Evolutionary conservation across 2,888 invertebrate genomes (phyloP).

Genomic region (Nemurella pictetii): DNA sequence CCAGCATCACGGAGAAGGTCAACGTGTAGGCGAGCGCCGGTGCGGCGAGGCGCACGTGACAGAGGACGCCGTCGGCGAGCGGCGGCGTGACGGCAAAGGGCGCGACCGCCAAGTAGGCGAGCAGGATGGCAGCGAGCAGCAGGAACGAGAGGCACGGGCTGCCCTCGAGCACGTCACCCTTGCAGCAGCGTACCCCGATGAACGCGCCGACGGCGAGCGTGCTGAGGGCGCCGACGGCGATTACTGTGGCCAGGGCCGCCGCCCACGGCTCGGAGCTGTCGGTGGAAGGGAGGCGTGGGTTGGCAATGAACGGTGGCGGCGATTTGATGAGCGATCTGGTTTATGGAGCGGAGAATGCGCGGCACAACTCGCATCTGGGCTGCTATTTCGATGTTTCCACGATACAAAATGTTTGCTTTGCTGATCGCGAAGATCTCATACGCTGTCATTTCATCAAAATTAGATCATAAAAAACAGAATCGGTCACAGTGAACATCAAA

Average conservation of each 20-base stretch:
- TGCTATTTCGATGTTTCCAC: too few species aligned
- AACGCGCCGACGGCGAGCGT: constrained; percentile 67
- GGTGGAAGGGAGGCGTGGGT: too few species aligned
- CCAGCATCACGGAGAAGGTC: constrained; percentile 65
- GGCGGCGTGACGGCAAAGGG: constrained; percentile 51
- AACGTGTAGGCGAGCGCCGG: constrained; percentile 64
- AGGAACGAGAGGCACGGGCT: constrained; percentile 60
- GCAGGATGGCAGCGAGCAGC: constrained; percentile 53
- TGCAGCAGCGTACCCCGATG: constrained; percentile 64
- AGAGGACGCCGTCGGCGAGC: constrained; percentile 49
- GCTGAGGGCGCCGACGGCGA: constrained; percentile 66
- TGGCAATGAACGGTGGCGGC: too few species aligned
- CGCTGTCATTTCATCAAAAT: too few species aligned
- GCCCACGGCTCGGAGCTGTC: constrained; percentile 56
- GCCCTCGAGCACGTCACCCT: constrained; percentile 67
- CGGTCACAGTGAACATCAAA: too few species aligned
- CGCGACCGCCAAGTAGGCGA: constrained; percentile 52
- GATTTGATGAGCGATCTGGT: too few species aligned
- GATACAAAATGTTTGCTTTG: too few species aligned
- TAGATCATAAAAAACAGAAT: too few species aligned
- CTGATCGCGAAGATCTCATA: too few species aligned
- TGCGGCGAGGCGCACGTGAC: constrained; percentile 61
- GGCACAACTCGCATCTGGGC: too few species aligned
- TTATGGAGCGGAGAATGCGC: too few species aligned
- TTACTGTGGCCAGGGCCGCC: constrained; percentile 65